Percentiles rank a stretch among this genome's conserved stretches.
Evolutionary conservation across 2,888 invertebrate species (phyloP).

Genomic region (Drosophila buzzatii): DNA sequence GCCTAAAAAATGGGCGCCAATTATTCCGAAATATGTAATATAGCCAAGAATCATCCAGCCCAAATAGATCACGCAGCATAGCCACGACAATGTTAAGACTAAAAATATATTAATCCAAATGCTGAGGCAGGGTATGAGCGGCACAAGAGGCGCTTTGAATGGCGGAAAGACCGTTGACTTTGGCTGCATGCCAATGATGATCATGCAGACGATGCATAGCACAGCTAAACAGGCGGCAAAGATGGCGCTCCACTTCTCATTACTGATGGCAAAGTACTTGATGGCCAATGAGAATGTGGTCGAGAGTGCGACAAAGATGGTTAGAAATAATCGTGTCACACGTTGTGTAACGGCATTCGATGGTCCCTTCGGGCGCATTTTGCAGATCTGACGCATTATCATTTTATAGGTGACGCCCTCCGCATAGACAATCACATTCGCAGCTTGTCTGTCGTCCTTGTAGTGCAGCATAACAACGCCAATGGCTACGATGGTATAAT

Average conservation of each 20-base stretch:
- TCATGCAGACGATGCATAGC: neutral
- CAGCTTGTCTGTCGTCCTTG: neutral
- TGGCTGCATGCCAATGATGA: slow-evolving; percentile 1
- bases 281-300: neutral
- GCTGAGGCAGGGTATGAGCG: slow-evolving; percentile 10
- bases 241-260: neutral
- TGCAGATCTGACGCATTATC: neutral
- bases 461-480: slow-evolving; percentile 5
- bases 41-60: slow-evolving; percentile 1
- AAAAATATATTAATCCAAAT: slow-evolving; percentile 7
- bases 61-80: neutral
- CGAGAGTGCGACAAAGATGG: neutral
- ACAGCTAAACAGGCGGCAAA: neutral
- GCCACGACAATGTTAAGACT: neutral
- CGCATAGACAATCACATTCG: neutral
- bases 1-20: neutral
- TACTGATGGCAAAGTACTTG: too few relatives aligned
- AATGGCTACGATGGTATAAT: slow-evolving; percentile 2
- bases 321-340: neutral
- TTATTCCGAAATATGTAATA: neutral
- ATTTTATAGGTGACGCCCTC: neutral
- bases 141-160: slow-evolving; percentile 7
- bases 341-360: slow-evolving; percentile 1
- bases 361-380: too few relatives aligned
- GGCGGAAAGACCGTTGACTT: neutral